phyloP scores from a whole-genome alignment of 2,113 vertebrate species.

The Cyanocitta stelleri region DNA sequence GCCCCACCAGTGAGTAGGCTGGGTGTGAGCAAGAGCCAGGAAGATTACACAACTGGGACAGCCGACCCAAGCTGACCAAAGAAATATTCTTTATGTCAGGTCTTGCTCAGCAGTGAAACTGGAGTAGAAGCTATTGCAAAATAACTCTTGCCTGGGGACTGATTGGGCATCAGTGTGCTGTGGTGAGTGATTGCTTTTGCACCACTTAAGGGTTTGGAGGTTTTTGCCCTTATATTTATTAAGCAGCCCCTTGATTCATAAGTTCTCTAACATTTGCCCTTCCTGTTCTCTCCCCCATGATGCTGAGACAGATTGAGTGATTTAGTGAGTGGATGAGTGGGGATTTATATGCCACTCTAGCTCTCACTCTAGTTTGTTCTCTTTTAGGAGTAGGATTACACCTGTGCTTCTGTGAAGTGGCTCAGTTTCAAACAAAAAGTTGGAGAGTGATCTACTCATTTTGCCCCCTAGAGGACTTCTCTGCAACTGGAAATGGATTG shows the following conservation, averaged over 20 bases:
- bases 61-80: not conserved
- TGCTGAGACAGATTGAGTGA: not conserved
- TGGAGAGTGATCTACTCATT: not conserved
- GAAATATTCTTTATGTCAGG: not conserved
- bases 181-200: not conserved
- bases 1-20: not conserved
- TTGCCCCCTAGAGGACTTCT: not conserved
- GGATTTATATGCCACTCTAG: not conserved
- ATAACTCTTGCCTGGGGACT: not conserved
- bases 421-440: not conserved
- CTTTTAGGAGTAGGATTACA: not conserved
- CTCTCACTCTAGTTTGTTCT: not conserved
- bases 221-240: not conserved
- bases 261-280: not conserved
- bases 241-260: not conserved
- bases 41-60: not conserved
- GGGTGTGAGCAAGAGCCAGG: not conserved
- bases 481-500: not conserved
- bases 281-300: not conserved
- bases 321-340: not conserved
- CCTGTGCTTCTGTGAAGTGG: not conserved
- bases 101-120: not conserved
- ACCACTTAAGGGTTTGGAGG: fast-evolving
- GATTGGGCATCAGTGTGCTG: not conserved
- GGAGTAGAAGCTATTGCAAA: not conserved